Conservation (phyloP, 2,888 invertebrate genomes). For the Mystacides longicornis region DNA sequence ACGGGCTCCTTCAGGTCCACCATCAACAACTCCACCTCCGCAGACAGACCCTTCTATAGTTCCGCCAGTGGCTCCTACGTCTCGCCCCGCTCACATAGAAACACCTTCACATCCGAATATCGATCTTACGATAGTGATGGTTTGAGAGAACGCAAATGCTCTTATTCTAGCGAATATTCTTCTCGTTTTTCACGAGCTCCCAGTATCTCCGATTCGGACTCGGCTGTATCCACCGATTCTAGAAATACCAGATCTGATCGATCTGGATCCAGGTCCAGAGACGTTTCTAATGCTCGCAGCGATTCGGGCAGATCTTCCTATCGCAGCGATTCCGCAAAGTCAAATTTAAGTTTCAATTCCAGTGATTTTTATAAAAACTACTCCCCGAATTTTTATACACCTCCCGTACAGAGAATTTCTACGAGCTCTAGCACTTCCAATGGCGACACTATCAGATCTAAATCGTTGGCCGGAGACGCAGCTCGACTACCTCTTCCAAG, state of each 20-base stretch:
- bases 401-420: constrained; percentile 44
- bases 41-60: constrained; percentile 51
- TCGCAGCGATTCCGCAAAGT: constrained; percentile 39
- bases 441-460: constrained; percentile 20
- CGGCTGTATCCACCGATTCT: constrained; percentile 34
- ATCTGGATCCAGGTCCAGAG: constrained; percentile 46
- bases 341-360: constrained; percentile 50
- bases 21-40: constrained; percentile 40
- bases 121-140: constrained; percentile 37
- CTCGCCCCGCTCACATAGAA: constrained; percentile 31
- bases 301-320: constrained; percentile 46
- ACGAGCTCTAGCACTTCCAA: constrained; percentile 28
- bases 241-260: constrained; percentile 33
- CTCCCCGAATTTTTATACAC: constrained; percentile 67
- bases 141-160: constrained; percentile 40
- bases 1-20: constrained; percentile 47
- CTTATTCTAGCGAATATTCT: constrained; percentile 37
- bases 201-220: constrained; percentile 43
- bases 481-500: constrained; percentile 19
- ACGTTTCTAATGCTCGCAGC: constrained; percentile 47
- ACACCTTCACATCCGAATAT: constrained; percentile 34
- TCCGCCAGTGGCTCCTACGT: constrained; percentile 40
- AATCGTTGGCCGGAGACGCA: constrained; percentile 18
- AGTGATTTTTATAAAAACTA: constrained; percentile 69
- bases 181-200: constrained; percentile 38